A percentile compares a stretch with the other conserved stretches of the same genome.
Conservation (phyloP, 2,888 invertebrate species). For the Torymus aiolomorphi region DNA sequence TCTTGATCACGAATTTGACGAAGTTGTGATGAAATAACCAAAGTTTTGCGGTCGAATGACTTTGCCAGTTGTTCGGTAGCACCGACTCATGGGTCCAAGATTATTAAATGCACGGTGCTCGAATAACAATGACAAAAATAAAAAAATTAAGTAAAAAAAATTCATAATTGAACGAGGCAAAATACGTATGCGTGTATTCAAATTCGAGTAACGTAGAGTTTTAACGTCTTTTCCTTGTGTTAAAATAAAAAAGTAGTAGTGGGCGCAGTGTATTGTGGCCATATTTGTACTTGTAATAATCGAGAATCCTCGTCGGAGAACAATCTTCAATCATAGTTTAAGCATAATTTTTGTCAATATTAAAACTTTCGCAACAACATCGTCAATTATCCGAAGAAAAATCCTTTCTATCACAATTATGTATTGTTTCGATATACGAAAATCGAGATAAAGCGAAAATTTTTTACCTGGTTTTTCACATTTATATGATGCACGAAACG, state of each 20-base stretch:
- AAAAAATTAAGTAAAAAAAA: too few species aligned
- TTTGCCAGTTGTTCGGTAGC: slow-evolving; percentile 21
- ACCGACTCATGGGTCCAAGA: slow-evolving; percentile 51
- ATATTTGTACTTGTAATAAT: slow-evolving; percentile 33
- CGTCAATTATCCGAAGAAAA: too few species aligned
- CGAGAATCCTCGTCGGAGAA: background rate
- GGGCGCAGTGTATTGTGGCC: background rate
- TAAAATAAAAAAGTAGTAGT: slow-evolving; percentile 1
- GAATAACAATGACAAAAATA: slow-evolving; percentile 4
- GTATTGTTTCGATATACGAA: too few species aligned
- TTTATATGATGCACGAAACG: too few species aligned
- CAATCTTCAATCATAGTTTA: background rate
- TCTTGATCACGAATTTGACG: too few species aligned
- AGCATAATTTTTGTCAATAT: slow-evolving; percentile 18
- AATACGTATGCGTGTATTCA: background rate
- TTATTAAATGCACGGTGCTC: slow-evolving; percentile 27
- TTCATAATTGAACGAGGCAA: background rate
- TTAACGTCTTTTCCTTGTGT: slow-evolving; percentile 28
- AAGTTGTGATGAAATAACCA: background rate
- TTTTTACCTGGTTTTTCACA: too few species aligned
- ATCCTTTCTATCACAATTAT: too few species aligned
- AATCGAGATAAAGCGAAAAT: too few species aligned
- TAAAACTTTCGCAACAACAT: too few species aligned
- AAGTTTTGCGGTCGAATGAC: slow-evolving; percentile 5
- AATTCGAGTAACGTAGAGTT: slow-evolving; percentile 28